A percentile compares a stretch with the other conserved stretches of the same genome.
Evolutionary conservation across 2,888 invertebrate species (phyloP).

Genomic region (Zonitis immaculata): DNA sequence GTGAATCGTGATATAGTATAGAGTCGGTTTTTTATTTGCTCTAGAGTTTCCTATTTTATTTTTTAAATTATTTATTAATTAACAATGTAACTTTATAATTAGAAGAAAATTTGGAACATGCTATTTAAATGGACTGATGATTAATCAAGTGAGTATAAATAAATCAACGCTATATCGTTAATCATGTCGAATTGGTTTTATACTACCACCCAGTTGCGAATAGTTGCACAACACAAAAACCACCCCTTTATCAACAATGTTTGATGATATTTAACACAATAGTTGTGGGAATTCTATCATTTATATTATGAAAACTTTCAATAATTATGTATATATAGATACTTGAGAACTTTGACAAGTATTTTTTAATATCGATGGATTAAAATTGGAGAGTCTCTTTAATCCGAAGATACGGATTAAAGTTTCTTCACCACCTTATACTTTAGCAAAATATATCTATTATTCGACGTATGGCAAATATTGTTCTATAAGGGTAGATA

Average conservation of each 20-base stretch:
- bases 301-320: not conserved
- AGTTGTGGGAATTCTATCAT: not conserved
- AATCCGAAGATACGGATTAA: too few species aligned
- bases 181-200: constrained; percentile 34
- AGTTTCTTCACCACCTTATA: too few species aligned
- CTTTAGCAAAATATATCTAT: too few species aligned
- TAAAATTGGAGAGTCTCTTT: too few species aligned
- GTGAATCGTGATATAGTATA: too few species aligned
- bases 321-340: too few species aligned
- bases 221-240: constrained; percentile 21
- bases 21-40: too few species aligned
- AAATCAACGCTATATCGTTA: constrained; percentile 44
- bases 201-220: constrained; percentile 15
- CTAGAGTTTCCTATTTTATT: too few species aligned
- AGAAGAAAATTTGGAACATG: constrained; percentile 19
- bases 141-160: constrained; percentile 37
- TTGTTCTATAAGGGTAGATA: not conserved
- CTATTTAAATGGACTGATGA: constrained; percentile 30
- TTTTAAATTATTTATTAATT: constrained; percentile 1
- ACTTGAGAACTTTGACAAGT: not conserved
- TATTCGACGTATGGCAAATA: not conserved
- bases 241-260: constrained; percentile 16
- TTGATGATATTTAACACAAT: constrained; percentile 9
- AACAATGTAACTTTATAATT: too few species aligned
- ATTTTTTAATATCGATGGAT: not conserved